phyloP scores from a whole-genome alignment of 2,113 vertebrate species.

The Cacatua alba region DNA sequence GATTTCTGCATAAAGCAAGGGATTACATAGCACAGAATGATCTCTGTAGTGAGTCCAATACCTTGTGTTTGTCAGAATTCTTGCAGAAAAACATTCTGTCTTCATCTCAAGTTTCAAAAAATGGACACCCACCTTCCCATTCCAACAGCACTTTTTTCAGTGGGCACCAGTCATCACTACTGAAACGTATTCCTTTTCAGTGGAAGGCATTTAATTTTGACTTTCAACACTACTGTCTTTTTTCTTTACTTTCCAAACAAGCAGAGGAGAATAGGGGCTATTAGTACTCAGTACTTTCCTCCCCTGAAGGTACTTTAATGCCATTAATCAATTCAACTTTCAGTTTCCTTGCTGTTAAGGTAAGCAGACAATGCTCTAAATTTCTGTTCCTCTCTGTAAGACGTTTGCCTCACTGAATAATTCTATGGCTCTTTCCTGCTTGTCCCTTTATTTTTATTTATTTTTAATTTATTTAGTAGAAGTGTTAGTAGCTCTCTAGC shows the following conservation, averaged over 20 bases:
- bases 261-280: background rate
- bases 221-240: slow-evolving; percentile 6
- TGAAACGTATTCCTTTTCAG: background rate
- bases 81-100: background rate
- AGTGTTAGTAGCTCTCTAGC: background rate
- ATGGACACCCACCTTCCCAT: background rate
- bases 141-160: background rate
- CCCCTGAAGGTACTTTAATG: background rate
- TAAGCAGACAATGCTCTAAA: background rate
- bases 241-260: slow-evolving; percentile 2
- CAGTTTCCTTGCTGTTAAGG: background rate
- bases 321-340: background rate
- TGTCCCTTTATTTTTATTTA: background rate
- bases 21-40: slow-evolving; percentile 27
- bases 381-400: background rate
- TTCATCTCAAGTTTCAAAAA: slow-evolving; percentile 20
- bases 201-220: slow-evolving; percentile 10
- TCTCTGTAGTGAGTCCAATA: background rate
- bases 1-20: background rate
- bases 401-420: background rate
- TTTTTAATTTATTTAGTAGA: background rate
- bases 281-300: background rate
- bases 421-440: background rate
- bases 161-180: background rate
- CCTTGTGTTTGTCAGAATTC: slow-evolving; percentile 1